A percentile compares a stretch with the other conserved stretches of the same genome.
phyloP scores from a whole-genome alignment of 2,113 vertebrate genomes.

The Macroglossus sobrinus region DNA sequence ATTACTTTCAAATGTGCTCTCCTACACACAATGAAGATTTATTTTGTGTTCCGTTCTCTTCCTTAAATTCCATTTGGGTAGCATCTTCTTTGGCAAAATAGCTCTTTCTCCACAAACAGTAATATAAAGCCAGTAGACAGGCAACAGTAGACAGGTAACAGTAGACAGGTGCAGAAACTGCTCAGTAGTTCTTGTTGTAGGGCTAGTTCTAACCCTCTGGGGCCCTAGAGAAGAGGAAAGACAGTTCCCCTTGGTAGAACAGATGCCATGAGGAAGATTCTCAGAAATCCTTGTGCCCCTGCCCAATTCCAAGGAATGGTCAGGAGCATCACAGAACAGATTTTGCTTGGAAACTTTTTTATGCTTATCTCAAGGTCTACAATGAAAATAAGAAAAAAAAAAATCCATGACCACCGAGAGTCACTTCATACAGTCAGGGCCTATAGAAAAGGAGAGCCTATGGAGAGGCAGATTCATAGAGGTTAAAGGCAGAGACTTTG shows the following conservation, averaged over 20 bases:
- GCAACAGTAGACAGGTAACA: background rate
- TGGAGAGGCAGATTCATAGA: background rate
- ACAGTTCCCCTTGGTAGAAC: accelerated
- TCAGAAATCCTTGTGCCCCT: background rate
- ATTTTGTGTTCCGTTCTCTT: constrained; percentile 43
- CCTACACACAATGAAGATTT: constrained; percentile 41
- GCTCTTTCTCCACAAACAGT: background rate
- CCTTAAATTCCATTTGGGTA: constrained; percentile 12
- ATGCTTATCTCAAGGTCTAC: background rate
- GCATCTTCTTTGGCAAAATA: background rate
- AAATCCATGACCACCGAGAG: background rate
- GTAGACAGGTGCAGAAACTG: accelerated
- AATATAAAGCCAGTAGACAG: background rate
- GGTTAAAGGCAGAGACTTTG: background rate
- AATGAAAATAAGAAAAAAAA: background rate
- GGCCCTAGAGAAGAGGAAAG: background rate
- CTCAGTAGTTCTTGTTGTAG: too few species aligned
- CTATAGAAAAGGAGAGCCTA: background rate
- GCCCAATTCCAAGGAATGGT: background rate
- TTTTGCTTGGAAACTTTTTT: background rate
- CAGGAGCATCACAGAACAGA: background rate
- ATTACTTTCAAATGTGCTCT: constrained; percentile 47
- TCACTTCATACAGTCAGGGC: background rate
- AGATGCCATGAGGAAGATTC: background rate
- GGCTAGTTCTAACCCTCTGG: background rate